Evolutionary conservation across 2,888 invertebrate genomes (phyloP).

Genomic region (Drosophila putrida): DNA sequence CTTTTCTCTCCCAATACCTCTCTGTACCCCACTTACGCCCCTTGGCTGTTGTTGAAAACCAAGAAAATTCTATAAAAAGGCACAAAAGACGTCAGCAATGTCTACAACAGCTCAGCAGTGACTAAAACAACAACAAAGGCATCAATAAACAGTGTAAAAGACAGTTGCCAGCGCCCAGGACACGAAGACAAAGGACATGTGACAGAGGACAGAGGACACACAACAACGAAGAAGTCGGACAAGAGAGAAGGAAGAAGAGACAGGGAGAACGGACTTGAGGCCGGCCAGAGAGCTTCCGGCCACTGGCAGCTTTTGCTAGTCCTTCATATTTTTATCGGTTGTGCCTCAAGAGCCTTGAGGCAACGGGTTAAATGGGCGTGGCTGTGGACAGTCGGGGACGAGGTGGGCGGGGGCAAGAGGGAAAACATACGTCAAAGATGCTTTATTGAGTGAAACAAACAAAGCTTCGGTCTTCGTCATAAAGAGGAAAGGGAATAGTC

Average conservation of each 20-base stretch:
- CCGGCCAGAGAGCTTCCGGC: slow-evolving; percentile 65
- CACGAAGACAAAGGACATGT: slow-evolving; percentile 20
- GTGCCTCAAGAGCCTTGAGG: slow-evolving; percentile 21
- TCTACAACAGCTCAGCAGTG: slow-evolving; percentile 59
- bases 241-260: background rate
- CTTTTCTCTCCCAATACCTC: no score
- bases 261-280: slow-evolving; percentile 35
- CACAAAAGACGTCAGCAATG: slow-evolving; percentile 80
- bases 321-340: slow-evolving; percentile 66
- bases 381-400: slow-evolving; percentile 11
- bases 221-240: slow-evolving; percentile 1
- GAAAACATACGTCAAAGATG: slow-evolving; percentile 74
- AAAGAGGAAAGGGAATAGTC: slow-evolving; percentile 37
- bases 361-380: slow-evolving; percentile 20
- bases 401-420: background rate
- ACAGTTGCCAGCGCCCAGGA: slow-evolving; percentile 60
- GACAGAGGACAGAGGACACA: slow-evolving; percentile 14
- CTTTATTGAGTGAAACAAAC: slow-evolving; percentile 77
- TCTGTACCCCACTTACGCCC: background rate
- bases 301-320: slow-evolving; percentile 52
- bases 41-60: slow-evolving; percentile 55
- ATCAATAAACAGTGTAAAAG: slow-evolving; percentile 77
- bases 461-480: slow-evolving; percentile 36
- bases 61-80: slow-evolving; percentile 73
- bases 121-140: slow-evolving; percentile 56